Conservation (phyloP, 2,113 vertebrate species). For the Gallinago undulata region DNA sequence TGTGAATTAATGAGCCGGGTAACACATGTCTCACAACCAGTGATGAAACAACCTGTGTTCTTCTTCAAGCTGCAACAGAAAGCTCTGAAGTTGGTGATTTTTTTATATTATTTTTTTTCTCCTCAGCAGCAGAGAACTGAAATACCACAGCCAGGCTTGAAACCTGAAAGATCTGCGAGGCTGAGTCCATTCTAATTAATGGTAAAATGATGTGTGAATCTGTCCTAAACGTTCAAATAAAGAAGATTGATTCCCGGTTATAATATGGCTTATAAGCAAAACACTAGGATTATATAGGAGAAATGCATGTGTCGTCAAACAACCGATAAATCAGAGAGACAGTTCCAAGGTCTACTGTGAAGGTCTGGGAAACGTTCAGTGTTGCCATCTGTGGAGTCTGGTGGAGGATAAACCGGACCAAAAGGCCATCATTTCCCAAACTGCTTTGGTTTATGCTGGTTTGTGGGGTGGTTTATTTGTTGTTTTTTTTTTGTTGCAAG, state of each 20-base stretch:
- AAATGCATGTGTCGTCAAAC: slow-evolving; percentile 23
- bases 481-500: neutral
- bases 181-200: slow-evolving; percentile 31
- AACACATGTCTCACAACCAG: slow-evolving; percentile 54
- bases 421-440: neutral
- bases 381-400: slow-evolving; percentile 14
- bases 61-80: slow-evolving; percentile 7
- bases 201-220: slow-evolving; percentile 56
- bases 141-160: neutral
- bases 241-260: slow-evolving; percentile 53
- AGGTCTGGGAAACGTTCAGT: slow-evolving; percentile 52
- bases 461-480: neutral
- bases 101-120: neutral
- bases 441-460: neutral
- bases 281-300: slow-evolving; percentile 27
- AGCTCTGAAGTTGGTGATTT: neutral
- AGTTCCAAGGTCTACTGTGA: slow-evolving; percentile 55
- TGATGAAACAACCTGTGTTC: slow-evolving; percentile 56
- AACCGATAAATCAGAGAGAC: slow-evolving; percentile 47
- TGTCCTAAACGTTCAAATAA: slow-evolving; percentile 55
- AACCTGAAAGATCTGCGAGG: neutral
- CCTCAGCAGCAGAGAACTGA: neutral
- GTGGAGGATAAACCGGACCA: neutral
- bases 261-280: slow-evolving; percentile 37
- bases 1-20: slow-evolving; percentile 61